Conservation (phyloP, 2,888 invertebrate genomes). For the Habrosyne pyritoides region DNA sequence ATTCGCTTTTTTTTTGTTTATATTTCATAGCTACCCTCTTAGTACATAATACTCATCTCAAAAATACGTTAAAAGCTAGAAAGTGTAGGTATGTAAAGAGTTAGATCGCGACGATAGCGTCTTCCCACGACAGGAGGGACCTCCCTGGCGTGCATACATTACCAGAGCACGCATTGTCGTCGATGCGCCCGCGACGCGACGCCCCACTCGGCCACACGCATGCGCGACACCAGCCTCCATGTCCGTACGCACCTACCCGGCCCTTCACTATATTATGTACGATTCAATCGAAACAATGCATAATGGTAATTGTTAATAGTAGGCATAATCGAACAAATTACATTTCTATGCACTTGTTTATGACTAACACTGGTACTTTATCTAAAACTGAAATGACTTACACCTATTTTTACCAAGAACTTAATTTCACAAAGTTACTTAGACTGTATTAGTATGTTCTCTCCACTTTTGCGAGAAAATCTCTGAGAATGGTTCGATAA, state of each 20-base stretch:
- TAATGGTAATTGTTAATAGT: background rate
- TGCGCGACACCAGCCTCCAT: constrained; percentile 14
- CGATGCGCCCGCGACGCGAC: constrained; percentile 35
- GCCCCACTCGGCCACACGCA: constrained; percentile 40
- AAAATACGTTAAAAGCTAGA: constrained; percentile 12
- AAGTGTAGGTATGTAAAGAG: constrained; percentile 32
- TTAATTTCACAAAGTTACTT: too few relatives aligned
- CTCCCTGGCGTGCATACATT: constrained; percentile 81
- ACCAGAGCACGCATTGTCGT: constrained; percentile 63
- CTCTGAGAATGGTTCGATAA: too few relatives aligned
- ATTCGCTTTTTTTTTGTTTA: background rate
- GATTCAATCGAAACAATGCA: constrained; percentile 6
- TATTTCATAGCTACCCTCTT: too few relatives aligned
- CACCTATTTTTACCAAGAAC: too few relatives aligned
- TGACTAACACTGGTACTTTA: too few relatives aligned
- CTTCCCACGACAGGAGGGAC: constrained; percentile 73
- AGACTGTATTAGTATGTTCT: too few relatives aligned
- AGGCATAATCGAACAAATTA: background rate
- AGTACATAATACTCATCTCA: background rate
- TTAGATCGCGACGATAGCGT: constrained; percentile 52
- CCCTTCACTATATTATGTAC: background rate
- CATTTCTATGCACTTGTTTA: background rate
- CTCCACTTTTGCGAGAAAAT: too few relatives aligned
- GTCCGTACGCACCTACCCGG: constrained; percentile 11
- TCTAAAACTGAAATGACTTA: too few relatives aligned